phyloP scores from a whole-genome alignment of 2,797 vertebrate genomes.

The Lithobates pipiens region DNA sequence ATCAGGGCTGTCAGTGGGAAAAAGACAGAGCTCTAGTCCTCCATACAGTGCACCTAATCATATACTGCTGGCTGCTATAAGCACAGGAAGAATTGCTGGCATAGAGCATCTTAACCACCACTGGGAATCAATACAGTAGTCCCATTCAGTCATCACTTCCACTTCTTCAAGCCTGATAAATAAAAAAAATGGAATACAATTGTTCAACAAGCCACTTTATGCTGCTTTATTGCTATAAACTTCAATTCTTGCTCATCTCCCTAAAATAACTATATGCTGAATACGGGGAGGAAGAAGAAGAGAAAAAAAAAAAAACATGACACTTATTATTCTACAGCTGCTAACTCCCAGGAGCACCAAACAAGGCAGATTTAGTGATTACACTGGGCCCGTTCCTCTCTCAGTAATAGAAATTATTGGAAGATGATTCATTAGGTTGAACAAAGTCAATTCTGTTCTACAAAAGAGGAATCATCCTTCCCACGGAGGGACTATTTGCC shows the following conservation, averaged over 20 bases:
- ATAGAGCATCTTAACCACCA: background rate
- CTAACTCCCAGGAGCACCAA: slow-evolving; percentile 52
- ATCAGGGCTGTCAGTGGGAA: background rate
- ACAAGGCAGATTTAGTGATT: slow-evolving; percentile 61
- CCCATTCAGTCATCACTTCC: background rate
- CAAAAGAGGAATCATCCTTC: slow-evolving; percentile 62
- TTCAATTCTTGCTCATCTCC: slow-evolving; percentile 33
- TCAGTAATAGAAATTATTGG: slow-evolving; percentile 62
- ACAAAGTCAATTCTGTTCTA: slow-evolving; percentile 62
- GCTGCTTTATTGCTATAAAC: slow-evolving; percentile 30
- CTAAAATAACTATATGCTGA: slow-evolving; percentile 52
- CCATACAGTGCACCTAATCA: background rate
- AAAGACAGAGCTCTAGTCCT: background rate
- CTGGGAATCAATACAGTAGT: background rate
- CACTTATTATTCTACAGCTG: slow-evolving; percentile 58
- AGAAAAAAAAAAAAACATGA: slow-evolving; percentile 17
- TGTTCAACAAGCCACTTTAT: slow-evolving; percentile 3
- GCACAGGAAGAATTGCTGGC: background rate
- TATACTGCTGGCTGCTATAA: background rate
- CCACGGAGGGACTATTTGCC: slow-evolving; percentile 59
- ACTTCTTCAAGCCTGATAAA: background rate
- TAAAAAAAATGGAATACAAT: slow-evolving; percentile 13
- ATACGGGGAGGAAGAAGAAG: background rate
- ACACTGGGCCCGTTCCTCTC: slow-evolving; percentile 39
- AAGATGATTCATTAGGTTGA: slow-evolving; percentile 61